Evolutionary conservation across 2,113 vertebrate genomes (phyloP), one percentile per base, ranked within the genome.

Genomic region (Tachycineta bicolor): DNA sequence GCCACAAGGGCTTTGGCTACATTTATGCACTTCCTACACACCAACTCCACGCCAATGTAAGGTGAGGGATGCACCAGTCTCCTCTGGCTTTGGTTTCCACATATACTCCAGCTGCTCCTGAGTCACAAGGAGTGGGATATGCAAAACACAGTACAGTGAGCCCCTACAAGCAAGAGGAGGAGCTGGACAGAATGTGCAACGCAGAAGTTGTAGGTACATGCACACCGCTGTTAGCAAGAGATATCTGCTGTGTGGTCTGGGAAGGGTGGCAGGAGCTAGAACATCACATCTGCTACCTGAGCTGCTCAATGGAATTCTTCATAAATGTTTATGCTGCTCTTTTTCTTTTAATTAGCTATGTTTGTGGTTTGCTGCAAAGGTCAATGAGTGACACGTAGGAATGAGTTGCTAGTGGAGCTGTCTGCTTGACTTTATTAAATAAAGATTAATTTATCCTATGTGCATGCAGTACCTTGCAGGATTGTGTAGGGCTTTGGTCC

Each of bases 351-450:
- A 78, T 94, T 89, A 71, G 44, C 2, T 1, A 26, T 29, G 44
- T 44, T 60, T 41, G 24, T 60, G 52, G 16, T 43, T 92, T 75
- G 56, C 80, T 52, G 64, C 78, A 77, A 83, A 92, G 31, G 56
- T 89, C 63, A 37, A 8, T 89, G 77, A 63, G 34, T 89, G 83
- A 55, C 39, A 34, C 34, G 44, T 9, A 59, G 15, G 39, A 81
- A 74, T 25, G 29, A 89, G 44, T 52, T 77, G 44, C 59, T 78
- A 70, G 74, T 39, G 56, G 76, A 92, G 33, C 37, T 76, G 67
- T 76, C 70, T 69, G 11, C 41, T 56, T 85, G 62, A 76, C 75
- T 94, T 88, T 68, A 80, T 92, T 88, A 59, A 79, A 93, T 67
- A 73, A 90, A 88, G 92, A 94, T 88, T 90, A 74, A 88, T 89